Conservation (phyloP, 2,113 vertebrate species). For the Engystomops pustulosus region DNA sequence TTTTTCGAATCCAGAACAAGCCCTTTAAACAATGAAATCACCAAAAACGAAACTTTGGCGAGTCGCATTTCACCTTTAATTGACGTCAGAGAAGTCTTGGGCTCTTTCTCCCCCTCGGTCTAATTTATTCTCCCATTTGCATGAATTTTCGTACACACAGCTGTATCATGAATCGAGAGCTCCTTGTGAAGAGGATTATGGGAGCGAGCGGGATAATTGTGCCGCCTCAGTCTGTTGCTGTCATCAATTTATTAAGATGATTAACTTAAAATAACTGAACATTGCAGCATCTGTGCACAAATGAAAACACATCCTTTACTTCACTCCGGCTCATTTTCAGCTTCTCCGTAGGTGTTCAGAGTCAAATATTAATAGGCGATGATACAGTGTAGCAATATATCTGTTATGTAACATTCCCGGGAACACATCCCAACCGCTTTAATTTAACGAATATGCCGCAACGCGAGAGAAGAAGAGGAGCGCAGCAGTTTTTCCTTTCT, state of each 20-base stretch:
- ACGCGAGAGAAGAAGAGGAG: not conserved
- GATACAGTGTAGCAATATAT: constrained; percentile 43
- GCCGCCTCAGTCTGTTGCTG: constrained; percentile 49
- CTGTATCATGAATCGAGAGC: constrained; percentile 37
- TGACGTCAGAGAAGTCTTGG: not conserved
- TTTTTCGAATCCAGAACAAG: not conserved
- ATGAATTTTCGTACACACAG: constrained; percentile 36
- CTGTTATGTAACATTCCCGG: constrained; percentile 40
- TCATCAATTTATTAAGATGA: constrained; percentile 55
- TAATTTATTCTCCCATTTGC: constrained; percentile 38
- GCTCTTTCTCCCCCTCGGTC: not conserved
- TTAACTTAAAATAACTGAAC: constrained; percentile 57
- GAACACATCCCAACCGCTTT: constrained; percentile 6
- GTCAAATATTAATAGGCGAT: constrained; percentile 49
- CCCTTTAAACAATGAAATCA: not conserved
- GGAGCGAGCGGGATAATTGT: constrained; percentile 41
- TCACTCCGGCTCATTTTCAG: constrained; percentile 43
- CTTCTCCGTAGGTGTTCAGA: constrained; percentile 50
- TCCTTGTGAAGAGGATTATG: constrained; percentile 36
- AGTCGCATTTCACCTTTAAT: constrained; percentile 22
- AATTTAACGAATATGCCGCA: constrained; percentile 11
- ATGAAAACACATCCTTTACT: constrained; percentile 52
- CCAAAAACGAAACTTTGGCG: not conserved
- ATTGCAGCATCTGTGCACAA: constrained; percentile 53
- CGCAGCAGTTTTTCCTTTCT: not conserved